Base-by-base conservation (phyloP, 2,888 invertebrate genomes). In the Nomada fabriciana region DNA sequence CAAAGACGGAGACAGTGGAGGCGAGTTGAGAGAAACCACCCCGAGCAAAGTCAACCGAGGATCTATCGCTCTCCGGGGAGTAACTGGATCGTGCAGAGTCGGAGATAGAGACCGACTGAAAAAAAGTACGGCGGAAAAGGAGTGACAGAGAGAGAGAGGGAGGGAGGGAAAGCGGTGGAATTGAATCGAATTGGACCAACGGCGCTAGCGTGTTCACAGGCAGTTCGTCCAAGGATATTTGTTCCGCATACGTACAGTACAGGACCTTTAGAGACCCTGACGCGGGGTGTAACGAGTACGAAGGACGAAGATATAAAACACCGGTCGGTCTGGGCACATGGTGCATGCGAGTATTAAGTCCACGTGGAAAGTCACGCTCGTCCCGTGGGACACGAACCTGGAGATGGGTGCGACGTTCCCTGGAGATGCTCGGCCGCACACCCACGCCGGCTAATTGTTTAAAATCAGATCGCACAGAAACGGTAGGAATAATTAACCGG, bases 61-160 rank as follows among this genome's bases (percentile, higher is more conserved):
- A 93, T 88, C 90, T 92, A 93, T 93, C 90, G 93, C 89, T 84
- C 93, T 91, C 93, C 87, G 73, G 93, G 93, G 93, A 92, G 82
- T 89, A 87, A 88, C 85, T 79, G 88, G 84, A 89, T 89, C 89
- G 86, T 82, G 87, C 89, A 83, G 86, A 36, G 82, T 82, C 88
- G 87, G 85, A 85, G 84, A 85, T 86, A 85, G 86, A 86, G 87
- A 86, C 68, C 72, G 83, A 83, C 70, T 78, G 70, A 73, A 77
- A 83, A 77, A 80, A 87, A 72, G 57, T 53, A 64, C 52, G 65
- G 63, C 47, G 78, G 64, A 75, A 69, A 78, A 74, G 83, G 76
- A 57, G 71, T 82, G 57, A 53, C 23, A 60, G 65, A 67, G 63
- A 29, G 70, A 57, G 42, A 52, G 79, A 73, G 82, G 42, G 79